phyloP scores from a whole-genome alignment of 2,113 vertebrate genomes.

The Salvelinus namaycush region DNA sequence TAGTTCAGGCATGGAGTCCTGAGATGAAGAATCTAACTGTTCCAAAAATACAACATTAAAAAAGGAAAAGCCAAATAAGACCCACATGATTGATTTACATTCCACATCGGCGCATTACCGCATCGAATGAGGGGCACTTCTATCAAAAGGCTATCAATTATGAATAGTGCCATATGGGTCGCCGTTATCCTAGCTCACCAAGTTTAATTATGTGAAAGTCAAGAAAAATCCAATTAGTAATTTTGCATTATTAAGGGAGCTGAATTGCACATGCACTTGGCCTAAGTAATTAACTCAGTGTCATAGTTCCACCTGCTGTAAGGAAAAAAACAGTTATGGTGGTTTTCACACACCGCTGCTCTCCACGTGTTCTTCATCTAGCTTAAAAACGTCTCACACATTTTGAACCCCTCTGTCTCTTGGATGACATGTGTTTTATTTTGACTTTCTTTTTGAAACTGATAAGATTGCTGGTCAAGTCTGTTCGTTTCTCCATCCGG shows the following conservation, averaged over 20 bases:
- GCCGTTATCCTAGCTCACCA: slow-evolving; percentile 18
- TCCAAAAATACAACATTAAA: slow-evolving; percentile 13
- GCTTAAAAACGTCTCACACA: no score
- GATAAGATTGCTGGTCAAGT: no score
- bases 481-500: no score
- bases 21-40: not conserved
- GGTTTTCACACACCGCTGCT: no score
- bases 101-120: slow-evolving; percentile 36
- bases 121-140: slow-evolving; percentile 34
- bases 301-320: not conserved
- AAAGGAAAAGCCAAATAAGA: slow-evolving; percentile 11
- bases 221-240: slow-evolving; percentile 59
- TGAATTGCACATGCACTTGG: not conserved
- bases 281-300: not conserved
- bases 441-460: no score
- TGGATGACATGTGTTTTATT: no score
- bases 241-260: slow-evolving; percentile 56
- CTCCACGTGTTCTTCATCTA: no score
- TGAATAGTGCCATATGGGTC: slow-evolving; percentile 54
- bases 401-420: no score
- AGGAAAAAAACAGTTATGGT: not conserved
- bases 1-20: not conserved
- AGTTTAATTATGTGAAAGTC: slow-evolving; percentile 54
- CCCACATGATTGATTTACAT: slow-evolving; percentile 16
- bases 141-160: slow-evolving; percentile 58